phyloP scores from a whole-genome alignment of 2,797 vertebrate species.

The Meda fulgida region DNA sequence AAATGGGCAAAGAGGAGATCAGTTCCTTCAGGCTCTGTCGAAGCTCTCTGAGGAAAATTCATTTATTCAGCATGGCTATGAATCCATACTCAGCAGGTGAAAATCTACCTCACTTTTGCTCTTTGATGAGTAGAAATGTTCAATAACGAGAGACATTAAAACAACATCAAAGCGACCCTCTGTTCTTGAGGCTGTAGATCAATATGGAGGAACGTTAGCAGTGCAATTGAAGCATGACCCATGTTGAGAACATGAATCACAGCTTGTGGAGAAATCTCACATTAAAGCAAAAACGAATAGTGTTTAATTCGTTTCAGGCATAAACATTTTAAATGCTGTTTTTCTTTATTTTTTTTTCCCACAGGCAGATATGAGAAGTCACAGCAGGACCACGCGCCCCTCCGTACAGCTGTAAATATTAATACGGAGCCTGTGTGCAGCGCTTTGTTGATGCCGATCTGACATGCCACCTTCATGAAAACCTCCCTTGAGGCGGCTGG shows the following conservation, averaged over 20 bases:
- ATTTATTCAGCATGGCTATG: neutral
- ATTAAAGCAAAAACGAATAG: conserved; percentile 13
- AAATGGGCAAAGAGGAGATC: neutral
- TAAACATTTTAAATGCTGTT: conserved; percentile 49
- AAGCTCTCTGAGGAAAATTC: conserved; percentile 4
- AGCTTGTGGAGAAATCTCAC: conserved; percentile 2
- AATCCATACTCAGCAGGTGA: conserved; percentile 34
- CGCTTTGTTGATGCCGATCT: conserved; percentile 65
- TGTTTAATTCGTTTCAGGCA: conserved; percentile 39
- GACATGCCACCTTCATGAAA: conserved; percentile 67
- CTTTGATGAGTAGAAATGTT: conserved; percentile 48
- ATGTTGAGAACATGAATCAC: neutral
- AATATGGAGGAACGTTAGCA: conserved; percentile 8
- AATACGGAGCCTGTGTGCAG: conserved; percentile 43
- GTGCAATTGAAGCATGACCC: conserved; percentile 18
- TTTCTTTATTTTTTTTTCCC: conserved; percentile 22
- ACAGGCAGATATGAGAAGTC: conserved; percentile 49
- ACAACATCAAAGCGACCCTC: conserved; percentile 54
- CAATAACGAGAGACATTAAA: conserved; percentile 55
- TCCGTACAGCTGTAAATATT: conserved; percentile 56
- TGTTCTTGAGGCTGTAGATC: conserved; percentile 49
- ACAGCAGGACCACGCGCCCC: conserved; percentile 53
- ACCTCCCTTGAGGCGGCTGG: conserved; percentile 62
- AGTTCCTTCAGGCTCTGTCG: conserved; percentile 3
- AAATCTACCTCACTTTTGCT: conserved; percentile 9